Base-by-base conservation (phyloP, 92 coral and sea anemone species). In the Metridium senile region DNA sequence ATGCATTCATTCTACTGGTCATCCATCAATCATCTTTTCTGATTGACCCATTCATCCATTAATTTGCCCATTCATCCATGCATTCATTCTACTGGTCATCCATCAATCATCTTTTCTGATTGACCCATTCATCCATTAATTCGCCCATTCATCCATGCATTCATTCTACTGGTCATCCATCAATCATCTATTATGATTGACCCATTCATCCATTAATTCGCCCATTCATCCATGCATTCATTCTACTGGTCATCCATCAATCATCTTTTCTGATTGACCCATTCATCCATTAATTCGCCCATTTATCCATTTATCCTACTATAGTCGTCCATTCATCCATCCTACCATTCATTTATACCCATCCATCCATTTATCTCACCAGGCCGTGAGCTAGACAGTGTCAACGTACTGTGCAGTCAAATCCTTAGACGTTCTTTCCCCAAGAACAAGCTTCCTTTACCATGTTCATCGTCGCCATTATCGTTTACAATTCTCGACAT, bases 341-440 rank as follows among this genome's bases (percentile, higher is more conserved):
- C 17, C 59, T 9, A 9, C 17, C 59, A 54, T 54, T 54, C 25
- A 54, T 54, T 54, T 19, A 54, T 54, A 3, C 17, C 17, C 59
- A 54, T 54, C 23, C 21, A 54, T 54, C 3, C 59, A 54, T 54
- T 21, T 20, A 13, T 54, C 49, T 4, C 58, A 22, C 63, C 74
- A 95, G 99, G 94, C 58, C 96, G 90, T 47, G 99, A 95, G 67
- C 82, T 95, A 52, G 97, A 95, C 68, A 85, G 99, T 63, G 87
- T 95, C 54, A 95, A 92, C 81, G 92, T 83, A 39, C 77, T 95
- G 11, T 85, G 90, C 19, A 93, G 97, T 70, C 99, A 95, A 85
- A 93, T 95, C 58, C 89, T 95, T 27, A 81, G 99, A 72, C 78
- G 93, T 59, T 92, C 97, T 78, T 92, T 95, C 72, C 99, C 99